Percentiles rank a stretch among this genome's conserved stretches.
phyloP scores from a whole-genome alignment of 92 coral and sea anemone genomes.

The Actinernus sp. region DNA sequence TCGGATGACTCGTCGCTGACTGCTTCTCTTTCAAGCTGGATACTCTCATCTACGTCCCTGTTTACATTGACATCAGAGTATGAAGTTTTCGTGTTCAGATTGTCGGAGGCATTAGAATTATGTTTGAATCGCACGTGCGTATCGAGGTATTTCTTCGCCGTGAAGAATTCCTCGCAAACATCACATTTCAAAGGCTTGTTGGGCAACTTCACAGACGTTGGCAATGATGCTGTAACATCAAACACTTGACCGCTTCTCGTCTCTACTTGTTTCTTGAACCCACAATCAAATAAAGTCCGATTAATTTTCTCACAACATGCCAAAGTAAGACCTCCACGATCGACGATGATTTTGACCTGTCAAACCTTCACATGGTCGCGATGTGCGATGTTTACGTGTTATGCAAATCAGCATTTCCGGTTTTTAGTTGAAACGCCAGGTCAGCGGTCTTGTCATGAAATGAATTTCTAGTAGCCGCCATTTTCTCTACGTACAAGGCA shows the following conservation, averaged over 20 bases:
- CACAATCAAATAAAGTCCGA: conserved; percentile 68
- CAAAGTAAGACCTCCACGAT: conserved; percentile 1
- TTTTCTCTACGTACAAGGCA: too few relatives aligned
- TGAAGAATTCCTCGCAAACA: conserved; percentile 28
- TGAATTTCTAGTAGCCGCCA: too few relatives aligned
- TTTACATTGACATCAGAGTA: too few relatives aligned
- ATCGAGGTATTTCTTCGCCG: conserved; percentile 38
- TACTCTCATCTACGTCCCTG: too few relatives aligned
- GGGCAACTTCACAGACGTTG: conserved; percentile 35
- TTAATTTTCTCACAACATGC: conserved; percentile 40
- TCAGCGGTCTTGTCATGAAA: too few relatives aligned
- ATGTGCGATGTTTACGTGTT: too few relatives aligned
- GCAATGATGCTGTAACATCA: conserved; percentile 32
- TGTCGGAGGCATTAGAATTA: too few relatives aligned
- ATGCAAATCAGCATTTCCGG: conserved; percentile 9
- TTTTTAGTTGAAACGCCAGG: conserved; percentile 12
- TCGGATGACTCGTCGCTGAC: too few relatives aligned
- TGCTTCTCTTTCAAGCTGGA: too few relatives aligned
- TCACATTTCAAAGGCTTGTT: conserved; percentile 38
- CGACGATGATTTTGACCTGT: not conserved
- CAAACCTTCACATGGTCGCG: conserved; percentile 3
- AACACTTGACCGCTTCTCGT: conserved; percentile 36
- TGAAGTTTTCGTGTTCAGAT: too few relatives aligned
- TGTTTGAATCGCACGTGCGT: conserved; percentile 60
- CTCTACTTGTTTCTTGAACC: conserved; percentile 52